Percentiles rank a stretch among this genome's conserved stretches.
Evolutionary conservation across 2,888 invertebrate species (phyloP).

Genomic region (Homarus gammarus): DNA sequence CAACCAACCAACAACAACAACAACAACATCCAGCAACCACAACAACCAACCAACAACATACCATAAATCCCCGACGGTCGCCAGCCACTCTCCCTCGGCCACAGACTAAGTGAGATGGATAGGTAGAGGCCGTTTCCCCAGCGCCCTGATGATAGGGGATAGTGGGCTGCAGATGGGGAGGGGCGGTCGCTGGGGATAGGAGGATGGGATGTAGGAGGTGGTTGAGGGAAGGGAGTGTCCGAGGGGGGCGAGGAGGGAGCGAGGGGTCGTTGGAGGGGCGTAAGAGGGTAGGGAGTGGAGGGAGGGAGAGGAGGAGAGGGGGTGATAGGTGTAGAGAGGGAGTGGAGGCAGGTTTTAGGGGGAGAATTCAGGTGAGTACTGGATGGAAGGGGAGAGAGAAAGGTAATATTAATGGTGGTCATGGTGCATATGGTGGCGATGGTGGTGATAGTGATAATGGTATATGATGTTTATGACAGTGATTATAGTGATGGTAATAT

Average conservation of each 20-base stretch:
- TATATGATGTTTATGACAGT: too few relatives aligned
- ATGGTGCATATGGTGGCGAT: neutral
- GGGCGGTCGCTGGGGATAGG: too few relatives aligned
- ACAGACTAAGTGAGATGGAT: slow-evolving; percentile 10
- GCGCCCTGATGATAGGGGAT: neutral
- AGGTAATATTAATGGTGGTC: neutral
- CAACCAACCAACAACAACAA: too few relatives aligned
- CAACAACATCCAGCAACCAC: neutral
- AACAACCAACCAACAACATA: neutral
- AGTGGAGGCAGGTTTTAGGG: neutral
- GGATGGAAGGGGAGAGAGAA: neutral
- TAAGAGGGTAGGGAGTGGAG: neutral
- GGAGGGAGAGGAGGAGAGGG: neutral
- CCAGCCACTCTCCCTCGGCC: neutral
- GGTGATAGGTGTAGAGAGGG: neutral
- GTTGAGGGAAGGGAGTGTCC: neutral
- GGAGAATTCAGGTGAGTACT: too few relatives aligned
- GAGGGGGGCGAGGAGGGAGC: neutral
- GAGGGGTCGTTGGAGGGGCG: neutral
- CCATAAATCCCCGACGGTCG: neutral
- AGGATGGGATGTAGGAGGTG: too few relatives aligned
- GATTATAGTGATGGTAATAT: too few relatives aligned
- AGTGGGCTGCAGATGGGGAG: too few relatives aligned
- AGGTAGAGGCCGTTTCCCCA: neutral
- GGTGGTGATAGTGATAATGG: neutral